Evolutionary conservation across 2,113 vertebrate genomes (phyloP).

Genomic region (Fregata magnificens): DNA sequence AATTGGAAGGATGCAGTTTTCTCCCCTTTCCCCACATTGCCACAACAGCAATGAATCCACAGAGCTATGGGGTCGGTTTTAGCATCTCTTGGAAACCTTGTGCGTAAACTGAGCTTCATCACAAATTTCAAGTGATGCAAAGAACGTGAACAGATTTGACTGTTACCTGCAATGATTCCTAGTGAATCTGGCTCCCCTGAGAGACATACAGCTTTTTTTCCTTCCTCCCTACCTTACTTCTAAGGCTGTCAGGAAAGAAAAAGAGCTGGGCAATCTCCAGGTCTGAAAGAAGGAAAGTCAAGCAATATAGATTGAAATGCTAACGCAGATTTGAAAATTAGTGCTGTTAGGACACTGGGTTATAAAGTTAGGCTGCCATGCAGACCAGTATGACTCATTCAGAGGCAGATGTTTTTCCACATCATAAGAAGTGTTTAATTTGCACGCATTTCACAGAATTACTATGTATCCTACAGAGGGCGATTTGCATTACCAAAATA

Average conservation of each 20-base stretch:
- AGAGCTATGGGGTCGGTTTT: background rate
- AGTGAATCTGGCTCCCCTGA: background rate
- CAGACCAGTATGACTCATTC: background rate
- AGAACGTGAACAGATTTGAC: background rate
- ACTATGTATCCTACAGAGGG: background rate
- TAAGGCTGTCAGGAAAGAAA: background rate
- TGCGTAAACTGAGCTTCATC: background rate
- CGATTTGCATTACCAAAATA: background rate
- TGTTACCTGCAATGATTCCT: background rate
- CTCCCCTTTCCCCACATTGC: background rate
- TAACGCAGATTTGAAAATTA: background rate
- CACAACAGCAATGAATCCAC: background rate
- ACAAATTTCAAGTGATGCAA: background rate
- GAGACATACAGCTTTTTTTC: background rate
- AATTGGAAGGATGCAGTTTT: background rate
- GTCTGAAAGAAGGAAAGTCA: background rate
- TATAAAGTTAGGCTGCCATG: background rate
- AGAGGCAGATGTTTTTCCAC: conserved; percentile 14
- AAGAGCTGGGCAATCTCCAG: background rate
- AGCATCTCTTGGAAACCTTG: background rate
- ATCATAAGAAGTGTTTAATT: background rate
- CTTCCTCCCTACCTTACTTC: background rate
- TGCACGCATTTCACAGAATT: background rate
- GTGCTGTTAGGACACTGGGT: background rate
- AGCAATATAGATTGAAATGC: background rate